These are phyloP conservation scores for Rotaria socialis DNA, from an alignment of 2,888 invertebrate genomes.

Conservation along the genomic window DNA sequence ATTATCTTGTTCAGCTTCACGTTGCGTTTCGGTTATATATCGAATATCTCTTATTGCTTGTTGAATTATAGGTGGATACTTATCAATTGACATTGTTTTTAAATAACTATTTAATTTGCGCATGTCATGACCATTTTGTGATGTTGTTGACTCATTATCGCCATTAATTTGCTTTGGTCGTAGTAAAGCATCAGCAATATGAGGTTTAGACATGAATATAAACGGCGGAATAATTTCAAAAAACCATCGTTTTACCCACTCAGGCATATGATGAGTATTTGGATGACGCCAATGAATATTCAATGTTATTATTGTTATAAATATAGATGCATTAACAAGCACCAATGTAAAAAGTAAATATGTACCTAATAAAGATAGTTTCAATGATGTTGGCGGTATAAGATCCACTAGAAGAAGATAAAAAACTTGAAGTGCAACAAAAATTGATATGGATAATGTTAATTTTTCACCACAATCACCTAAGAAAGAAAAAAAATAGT, in stretches of 20 bases:
- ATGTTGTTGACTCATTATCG: neutral
- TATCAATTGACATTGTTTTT: neutral
- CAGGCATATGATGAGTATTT: constrained; percentile 93
- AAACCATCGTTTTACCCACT: constrained; percentile 88
- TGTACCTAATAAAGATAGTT: constrained; percentile 64
- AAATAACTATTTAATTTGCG: neutral
- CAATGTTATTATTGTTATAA: constrained; percentile 89
- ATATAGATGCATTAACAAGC: constrained; percentile 85
- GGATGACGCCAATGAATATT: constrained; percentile 96
- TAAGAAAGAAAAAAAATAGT: neutral
- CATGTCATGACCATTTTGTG: neutral
- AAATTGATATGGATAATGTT: constrained; percentile 90
- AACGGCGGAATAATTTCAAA: constrained; percentile 86
- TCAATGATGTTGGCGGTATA: constrained; percentile 94
- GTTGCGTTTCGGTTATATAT: constrained; percentile 4
- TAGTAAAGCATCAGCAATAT: neutral
- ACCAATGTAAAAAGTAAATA: constrained; percentile 98
- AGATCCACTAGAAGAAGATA: constrained; percentile 90
- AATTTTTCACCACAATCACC: constrained; percentile 47
- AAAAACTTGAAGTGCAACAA: constrained; percentile 96
- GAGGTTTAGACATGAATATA: constrained; percentile 68
- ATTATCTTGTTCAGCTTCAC: constrained; percentile 14
- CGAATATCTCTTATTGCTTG: constrained; percentile 22
- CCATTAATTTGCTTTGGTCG: neutral
- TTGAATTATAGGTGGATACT: constrained; percentile 20